These are phyloP conservation scores for Tolmerus cingulatus DNA, from an alignment of 2,888 invertebrate genomes.

Conservation along the genomic window DNA sequence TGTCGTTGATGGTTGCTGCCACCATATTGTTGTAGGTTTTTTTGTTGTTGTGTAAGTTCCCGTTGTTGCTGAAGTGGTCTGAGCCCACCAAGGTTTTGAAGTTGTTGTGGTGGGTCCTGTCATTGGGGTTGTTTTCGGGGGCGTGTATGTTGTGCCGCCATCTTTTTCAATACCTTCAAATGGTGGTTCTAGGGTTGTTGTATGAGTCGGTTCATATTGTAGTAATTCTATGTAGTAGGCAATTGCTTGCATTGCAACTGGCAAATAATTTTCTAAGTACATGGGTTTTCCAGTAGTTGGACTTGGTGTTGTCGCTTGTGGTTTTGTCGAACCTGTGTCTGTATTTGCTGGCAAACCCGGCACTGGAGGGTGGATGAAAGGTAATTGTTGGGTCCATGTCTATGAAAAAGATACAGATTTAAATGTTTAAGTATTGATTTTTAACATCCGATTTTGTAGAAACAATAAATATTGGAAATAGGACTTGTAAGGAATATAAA, in stretches of 20 bases:
- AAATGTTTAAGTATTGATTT: neutral
- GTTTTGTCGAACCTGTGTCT: constrained; percentile 2
- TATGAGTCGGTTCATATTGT: constrained; percentile 60
- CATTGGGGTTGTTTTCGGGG: constrained; percentile 37
- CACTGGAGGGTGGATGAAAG: constrained; percentile 41
- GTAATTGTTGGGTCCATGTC: constrained; percentile 1
- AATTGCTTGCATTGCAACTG: constrained; percentile 62
- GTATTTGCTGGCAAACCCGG: constrained; percentile 41
- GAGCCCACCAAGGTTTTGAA: constrained; percentile 28
- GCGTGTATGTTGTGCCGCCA: constrained; percentile 42
- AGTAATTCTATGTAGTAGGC: constrained; percentile 63
- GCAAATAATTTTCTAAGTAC: constrained; percentile 59
- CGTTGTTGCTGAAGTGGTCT: constrained; percentile 2
- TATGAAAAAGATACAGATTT: neutral
- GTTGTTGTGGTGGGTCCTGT: constrained; percentile 21
- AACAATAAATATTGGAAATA: neutral
- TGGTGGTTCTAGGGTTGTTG: constrained; percentile 62
- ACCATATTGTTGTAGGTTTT: constrained; percentile 47
- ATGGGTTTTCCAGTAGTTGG: constrained; percentile 46
- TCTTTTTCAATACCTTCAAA: constrained; percentile 53
- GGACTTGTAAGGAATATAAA: too few species aligned
- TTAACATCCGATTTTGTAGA: neutral
- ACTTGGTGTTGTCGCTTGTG: neutral
- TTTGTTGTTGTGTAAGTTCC: constrained; percentile 36
- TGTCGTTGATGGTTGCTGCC: constrained; percentile 48